These are phyloP conservation scores for Halocynthia aurantium DNA, from an alignment of 23 tunicate genomes.

Conservation along the genomic window DNA sequence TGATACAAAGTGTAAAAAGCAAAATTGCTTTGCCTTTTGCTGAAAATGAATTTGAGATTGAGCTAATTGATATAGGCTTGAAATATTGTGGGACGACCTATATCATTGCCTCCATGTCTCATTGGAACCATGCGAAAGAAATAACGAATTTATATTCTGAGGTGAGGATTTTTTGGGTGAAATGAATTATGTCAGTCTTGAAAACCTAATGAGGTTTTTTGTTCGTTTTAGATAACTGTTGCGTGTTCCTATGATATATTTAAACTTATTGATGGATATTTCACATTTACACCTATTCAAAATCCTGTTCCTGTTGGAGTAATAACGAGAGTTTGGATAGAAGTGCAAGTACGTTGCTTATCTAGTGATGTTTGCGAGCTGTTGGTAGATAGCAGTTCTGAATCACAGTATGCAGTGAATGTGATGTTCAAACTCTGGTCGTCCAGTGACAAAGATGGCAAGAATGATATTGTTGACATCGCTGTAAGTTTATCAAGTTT, in stretches of 20 bases:
- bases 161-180: background rate
- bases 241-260: slow-evolving; percentile 17
- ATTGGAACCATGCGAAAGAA: background rate
- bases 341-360: slow-evolving; percentile 1
- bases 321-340: background rate
- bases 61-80: background rate
- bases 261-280: slow-evolving; percentile 11
- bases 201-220: background rate
- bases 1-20: background rate
- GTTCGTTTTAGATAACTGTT: background rate
- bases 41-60: background rate
- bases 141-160: background rate
- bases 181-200: background rate
- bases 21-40: background rate
- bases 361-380: slow-evolving; percentile 2
- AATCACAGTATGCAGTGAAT: slow-evolving; percentile 9
- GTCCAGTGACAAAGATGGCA: slow-evolving; percentile 24
- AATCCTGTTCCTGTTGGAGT: slow-evolving; percentile 10
- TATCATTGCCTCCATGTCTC: background rate
- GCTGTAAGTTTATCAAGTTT: slow-evolving; percentile 6
- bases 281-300: slow-evolving; percentile 3
- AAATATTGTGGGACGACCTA: slow-evolving; percentile 18
- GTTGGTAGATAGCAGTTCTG: slow-evolving; percentile 15
- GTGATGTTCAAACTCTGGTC: slow-evolving; percentile 15
- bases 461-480: background rate